Percentiles rank a stretch among this genome's conserved stretches.
Evolutionary conservation across 35 echinoderm and acorn worm species (phyloP).

Genomic region (Ophiothrix spiculata): DNA sequence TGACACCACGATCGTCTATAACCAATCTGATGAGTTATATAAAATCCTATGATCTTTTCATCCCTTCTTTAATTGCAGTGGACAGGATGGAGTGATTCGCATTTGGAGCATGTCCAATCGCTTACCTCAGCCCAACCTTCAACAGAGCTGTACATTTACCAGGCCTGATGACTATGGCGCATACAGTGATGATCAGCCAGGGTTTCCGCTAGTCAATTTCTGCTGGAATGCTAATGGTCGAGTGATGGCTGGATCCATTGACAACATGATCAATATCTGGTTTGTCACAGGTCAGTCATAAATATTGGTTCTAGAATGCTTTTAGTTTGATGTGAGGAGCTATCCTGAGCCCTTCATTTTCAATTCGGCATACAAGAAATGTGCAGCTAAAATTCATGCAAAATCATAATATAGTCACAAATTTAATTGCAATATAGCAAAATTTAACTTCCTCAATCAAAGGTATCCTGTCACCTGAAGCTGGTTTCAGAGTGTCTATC

Average conservation of each 20-base stretch:
- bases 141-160: constrained; percentile 88
- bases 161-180: constrained; percentile 59
- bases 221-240: constrained; percentile 83
- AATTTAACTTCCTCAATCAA: too few species aligned
- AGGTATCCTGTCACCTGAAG: too few species aligned
- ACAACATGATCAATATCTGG: constrained; percentile 96
- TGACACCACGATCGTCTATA: too few species aligned
- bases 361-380: too few species aligned
- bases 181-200: constrained; percentile 42
- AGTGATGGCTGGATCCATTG: constrained; percentile 79
- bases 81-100: constrained; percentile 78
- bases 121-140: constrained; percentile 66
- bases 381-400: too few species aligned
- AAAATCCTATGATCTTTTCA: background rate
- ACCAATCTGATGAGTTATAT: too few species aligned
- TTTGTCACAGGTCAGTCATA: constrained; percentile 79
- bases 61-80: constrained; percentile 48
- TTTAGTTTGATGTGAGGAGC: too few species aligned
- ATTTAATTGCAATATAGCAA: too few species aligned
- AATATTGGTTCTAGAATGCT: too few species aligned
- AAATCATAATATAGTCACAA: too few species aligned
- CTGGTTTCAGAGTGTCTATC: too few species aligned
- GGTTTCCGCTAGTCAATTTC: constrained; percentile 54
- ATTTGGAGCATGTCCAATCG: constrained; percentile 68
- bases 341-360: too few species aligned